Base-by-base conservation (phyloP, 2,797 vertebrate species). In the Galaxias olidus region DNA sequence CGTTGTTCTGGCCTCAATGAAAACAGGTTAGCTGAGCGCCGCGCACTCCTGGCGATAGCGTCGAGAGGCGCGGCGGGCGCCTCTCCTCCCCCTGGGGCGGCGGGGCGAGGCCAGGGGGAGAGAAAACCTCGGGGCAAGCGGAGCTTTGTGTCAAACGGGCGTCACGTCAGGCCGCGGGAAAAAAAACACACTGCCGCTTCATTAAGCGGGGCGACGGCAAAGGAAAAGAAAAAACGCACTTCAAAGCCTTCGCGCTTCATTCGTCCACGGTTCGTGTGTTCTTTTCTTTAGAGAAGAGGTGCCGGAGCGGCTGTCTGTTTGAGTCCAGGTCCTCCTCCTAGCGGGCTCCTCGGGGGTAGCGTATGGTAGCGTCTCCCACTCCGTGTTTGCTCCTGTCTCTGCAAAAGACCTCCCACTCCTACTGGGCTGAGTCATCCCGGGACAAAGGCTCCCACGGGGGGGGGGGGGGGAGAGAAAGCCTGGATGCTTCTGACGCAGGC, bases 11-110 rank as follows among this genome's bases (percentile, higher is more conserved):
- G 66, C 61, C 64, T 84, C n/a, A 80, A 84, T 84, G 72, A 82
- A 80, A 86, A 77, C 65, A n/a, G 74, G 76, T 85, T 75, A 75
- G 68, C 52, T 47, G 69, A 80, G 77, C 65, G 57, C 44, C 78
- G 75, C 11, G 10, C 45, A n/a, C 1, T 0, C 75, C 81, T 80
- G n/a, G n/a, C 80, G 63, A 81, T 76, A 51, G 56, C 14, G 62
- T 43, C 14, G 0, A n/a, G n/a, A n/a, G 64, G 55, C 65, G 68
- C 66, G 61, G 56, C 53, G 66, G 20, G 14, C 59, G n/a, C n/a
- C n/a, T n/a, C n/a, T n/a, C n/a, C n/a, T n/a, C n/a, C n/a, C n/a
- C n/a, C n/a, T n/a, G n/a, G n/a, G n/a, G n/a, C n/a, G n/a, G n/a
- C n/a, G n/a, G n/a, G 30, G 30, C 30, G 30, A 6, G 30, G 30